Conservation (phyloP, 2,888 invertebrate genomes). For the Trissolcus japonicus region DNA sequence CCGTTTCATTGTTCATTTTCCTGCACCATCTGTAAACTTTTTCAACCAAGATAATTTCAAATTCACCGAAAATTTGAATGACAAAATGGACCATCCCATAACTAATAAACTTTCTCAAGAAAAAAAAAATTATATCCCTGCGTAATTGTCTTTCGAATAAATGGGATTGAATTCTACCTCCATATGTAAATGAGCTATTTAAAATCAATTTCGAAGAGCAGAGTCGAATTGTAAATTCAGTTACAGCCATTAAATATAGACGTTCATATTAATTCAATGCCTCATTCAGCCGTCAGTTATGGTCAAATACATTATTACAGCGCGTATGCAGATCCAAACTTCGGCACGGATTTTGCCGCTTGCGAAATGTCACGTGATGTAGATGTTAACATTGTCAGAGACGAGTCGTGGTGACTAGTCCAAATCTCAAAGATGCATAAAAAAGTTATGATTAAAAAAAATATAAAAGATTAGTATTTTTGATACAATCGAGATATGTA, state of each 20-base stretch:
- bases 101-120: too few relatives aligned
- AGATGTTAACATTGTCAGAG: slow-evolving; percentile 36
- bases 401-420: not conserved
- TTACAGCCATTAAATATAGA: slow-evolving; percentile 24
- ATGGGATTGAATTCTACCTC: too few relatives aligned
- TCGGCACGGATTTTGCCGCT: slow-evolving; percentile 31
- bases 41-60: too few relatives aligned
- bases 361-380: slow-evolving; percentile 46
- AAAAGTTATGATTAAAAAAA: too few relatives aligned
- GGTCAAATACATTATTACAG: slow-evolving; percentile 30
- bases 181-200: slow-evolving; percentile 16
- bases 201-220: slow-evolving; percentile 25
- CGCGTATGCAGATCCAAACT: slow-evolving; percentile 13
- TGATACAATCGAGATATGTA: too few relatives aligned
- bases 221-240: slow-evolving; percentile 6
- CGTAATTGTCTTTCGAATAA: too few relatives aligned
- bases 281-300: slow-evolving; percentile 40
- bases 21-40: too few relatives aligned
- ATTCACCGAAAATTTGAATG: too few relatives aligned
- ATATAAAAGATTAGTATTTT: too few relatives aligned
- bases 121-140: not conserved
- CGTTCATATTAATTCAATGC: slow-evolving; percentile 38
- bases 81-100: too few relatives aligned
- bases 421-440: too few relatives aligned
- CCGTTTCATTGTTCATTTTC: too few relatives aligned